These are phyloP conservation scores for Drosophila colorata DNA, from an alignment of 2,888 invertebrate genomes.

Conservation along the genomic window DNA sequence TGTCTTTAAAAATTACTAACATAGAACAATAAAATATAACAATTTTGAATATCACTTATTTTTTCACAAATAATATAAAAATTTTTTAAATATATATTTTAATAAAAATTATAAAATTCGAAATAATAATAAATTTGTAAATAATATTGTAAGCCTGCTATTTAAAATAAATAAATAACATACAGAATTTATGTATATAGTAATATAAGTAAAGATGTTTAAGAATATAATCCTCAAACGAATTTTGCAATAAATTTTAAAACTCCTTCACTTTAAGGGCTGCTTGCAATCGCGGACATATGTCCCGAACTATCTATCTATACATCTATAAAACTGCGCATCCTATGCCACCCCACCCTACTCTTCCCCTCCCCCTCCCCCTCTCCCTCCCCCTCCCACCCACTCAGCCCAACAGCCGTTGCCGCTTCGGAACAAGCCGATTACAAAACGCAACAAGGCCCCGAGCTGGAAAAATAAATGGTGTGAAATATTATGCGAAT, in stretches of 20 bases:
- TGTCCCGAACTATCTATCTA: conserved; percentile 41
- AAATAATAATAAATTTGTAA: too few species aligned
- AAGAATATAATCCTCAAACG: neutral
- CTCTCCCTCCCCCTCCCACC: conserved; percentile 2
- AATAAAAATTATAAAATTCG: too few species aligned
- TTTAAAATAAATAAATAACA: too few species aligned
- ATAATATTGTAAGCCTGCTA: too few species aligned
- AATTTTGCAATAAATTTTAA: conserved; percentile 24
- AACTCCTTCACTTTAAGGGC: conserved; percentile 21
- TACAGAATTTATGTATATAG: too few species aligned
- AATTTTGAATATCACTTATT: too few species aligned
- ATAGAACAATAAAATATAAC: too few species aligned
- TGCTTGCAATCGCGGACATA: conserved; percentile 44
- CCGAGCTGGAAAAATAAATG: conserved; percentile 60
- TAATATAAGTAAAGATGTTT: too few species aligned
- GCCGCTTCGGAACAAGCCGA: conserved; percentile 59
- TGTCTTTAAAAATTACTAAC: too few species aligned
- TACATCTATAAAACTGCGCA: neutral
- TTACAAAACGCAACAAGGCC: conserved; percentile 52
- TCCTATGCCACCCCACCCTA: conserved; percentile 1
- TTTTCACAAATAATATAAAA: too few species aligned
- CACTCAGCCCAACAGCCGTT: conserved; percentile 35
- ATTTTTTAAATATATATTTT: too few species aligned
- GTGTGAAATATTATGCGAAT: conserved; percentile 82
- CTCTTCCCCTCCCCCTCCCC: neutral